phyloP scores from a whole-genome alignment of 92 coral and sea anemone species.

The Epizoanthus ramosus region DNA sequence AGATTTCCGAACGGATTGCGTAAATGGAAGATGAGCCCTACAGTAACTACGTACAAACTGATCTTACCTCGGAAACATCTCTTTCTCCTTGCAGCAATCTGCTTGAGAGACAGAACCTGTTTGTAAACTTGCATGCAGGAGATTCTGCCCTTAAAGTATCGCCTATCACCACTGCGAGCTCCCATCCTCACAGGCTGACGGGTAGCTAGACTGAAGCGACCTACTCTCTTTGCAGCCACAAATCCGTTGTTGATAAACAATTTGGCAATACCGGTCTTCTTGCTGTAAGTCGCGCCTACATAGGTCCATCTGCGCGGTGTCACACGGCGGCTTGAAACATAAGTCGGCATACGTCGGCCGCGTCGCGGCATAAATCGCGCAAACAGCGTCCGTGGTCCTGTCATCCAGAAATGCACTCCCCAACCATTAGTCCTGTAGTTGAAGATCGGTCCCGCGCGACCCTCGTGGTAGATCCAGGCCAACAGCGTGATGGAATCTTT shows the following conservation, averaged over 20 bases:
- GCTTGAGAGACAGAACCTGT: conserved; percentile 45
- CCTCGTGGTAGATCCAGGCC: conserved; percentile 80
- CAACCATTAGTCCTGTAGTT: conserved; percentile 76
- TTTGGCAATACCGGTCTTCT: conserved; percentile 63
- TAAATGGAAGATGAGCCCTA: background rate
- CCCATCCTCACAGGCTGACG: conserved; percentile 73
- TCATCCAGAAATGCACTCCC: conserved; percentile 80
- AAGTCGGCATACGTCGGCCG: conserved; percentile 49
- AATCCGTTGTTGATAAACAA: conserved; percentile 66
- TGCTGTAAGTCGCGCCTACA: conserved; percentile 70
- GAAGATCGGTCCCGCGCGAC: conserved; percentile 80
- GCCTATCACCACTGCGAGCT: conserved; percentile 58
- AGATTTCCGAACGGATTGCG: too few species aligned
- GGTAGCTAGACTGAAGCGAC: conserved; percentile 64
- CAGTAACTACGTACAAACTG: background rate
- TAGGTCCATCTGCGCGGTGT: conserved; percentile 65
- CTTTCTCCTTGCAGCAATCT: conserved; percentile 52
- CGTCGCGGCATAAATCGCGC: conserved; percentile 60
- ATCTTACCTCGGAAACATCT: conserved; percentile 78
- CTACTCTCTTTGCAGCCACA: conserved; percentile 52
- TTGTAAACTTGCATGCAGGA: conserved; percentile 81
- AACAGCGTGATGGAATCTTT: conserved; percentile 65
- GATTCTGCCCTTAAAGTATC: conserved; percentile 72
- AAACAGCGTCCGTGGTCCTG: conserved; percentile 43
- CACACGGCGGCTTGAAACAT: conserved; percentile 48